Evolutionary conservation across 2,888 invertebrate species (phyloP), one percentile per base, ranked within the genome.

Genomic region (Epirrita christyi): DNA sequence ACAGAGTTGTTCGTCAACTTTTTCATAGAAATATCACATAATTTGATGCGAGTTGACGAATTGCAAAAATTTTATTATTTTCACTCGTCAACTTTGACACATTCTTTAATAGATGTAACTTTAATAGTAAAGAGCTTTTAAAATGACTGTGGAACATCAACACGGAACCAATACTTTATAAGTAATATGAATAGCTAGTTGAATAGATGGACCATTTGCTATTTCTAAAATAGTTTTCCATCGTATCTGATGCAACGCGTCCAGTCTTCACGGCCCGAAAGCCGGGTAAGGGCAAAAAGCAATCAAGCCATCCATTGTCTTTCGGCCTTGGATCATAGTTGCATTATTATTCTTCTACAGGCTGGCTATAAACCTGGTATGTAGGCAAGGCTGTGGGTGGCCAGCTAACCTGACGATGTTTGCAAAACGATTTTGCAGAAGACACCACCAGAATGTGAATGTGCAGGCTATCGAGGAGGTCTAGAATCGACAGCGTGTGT

Each of bases 321-420:
- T 54, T 61, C 63, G 78, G 74, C 81, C 83, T 84, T 83, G 82
- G 68, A 61, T 48, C 56, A 73, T 75, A 75, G 75, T 71, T 74
- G 77, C 74, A 86, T 87, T 87, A 80, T 79, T 85, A 88, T 88
- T 86, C 85, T 64, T 75, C 59, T 68, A 74, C 78, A 70, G 75
- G 63, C 70, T 55, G 60, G 65, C 70, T 61, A 77, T 78, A 78
- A 81, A 80, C 72, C 73, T 71, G 71, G 79, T 82, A 85, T 83
- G 82, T 82, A 69, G 76, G 70, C 68, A 74, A 73, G 63, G 52
- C 59, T 71, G 81, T 83, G 87, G 85, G 87, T 86, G 88, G 87
- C 73, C 84, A 73, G 75, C 70, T 75, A 72, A 78, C 66, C 67
- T 64, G 69, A 70, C 72, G 60, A 69, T 75, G 77, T 80, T 78